Evolutionary conservation across 2,888 invertebrate genomes (phyloP), one percentile per base, ranked within the genome.

Genomic region (Crioceris asparagi): DNA sequence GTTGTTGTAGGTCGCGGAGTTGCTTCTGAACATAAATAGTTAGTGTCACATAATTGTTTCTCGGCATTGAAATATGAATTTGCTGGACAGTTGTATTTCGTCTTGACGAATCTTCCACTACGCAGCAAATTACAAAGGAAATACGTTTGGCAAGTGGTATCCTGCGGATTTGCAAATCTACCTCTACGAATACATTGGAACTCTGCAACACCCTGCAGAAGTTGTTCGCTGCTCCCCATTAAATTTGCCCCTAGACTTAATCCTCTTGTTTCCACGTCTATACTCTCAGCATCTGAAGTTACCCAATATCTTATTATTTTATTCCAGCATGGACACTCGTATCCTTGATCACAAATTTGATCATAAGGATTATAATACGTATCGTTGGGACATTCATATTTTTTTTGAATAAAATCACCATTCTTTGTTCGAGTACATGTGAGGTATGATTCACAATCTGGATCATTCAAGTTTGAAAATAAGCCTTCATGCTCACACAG

Each of bases 141-240:
- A 31, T 54, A 56, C 10, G 39, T 47, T 26, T 37, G 37, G 38
- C 56, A 55, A 16, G 35, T 43, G 10, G 10, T 50, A 36, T 70
- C 69, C 2, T 56, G 39, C 2, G 57, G 45, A 45, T 71, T 57
- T 1, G 67, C 57, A 29, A 60, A 69, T 46, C 69, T 59, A 1
- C 71, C 71, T 1, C 57, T 60, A 2, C 60, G 38, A 1, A 60
- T 51, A 32, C 51, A 51, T 14, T n/a, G 21, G 37, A 49, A 50
- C 15, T 41, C 33, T 26, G 26, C 15, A n/a, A n/a, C n/a, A n/a
- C n/a, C n/a, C n/a, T n/a, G n/a, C n/a, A n/a, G n/a, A n/a, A n/a
- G n/a, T n/a, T n/a, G n/a, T n/a, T n/a, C n/a, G n/a, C n/a, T n/a
- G n/a, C n/a, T n/a, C n/a, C n/a, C n/a, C n/a, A n/a, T n/a, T n/a